Base-by-base conservation (phyloP, 2,113 vertebrate genomes). In the Circaetus cinerascens region DNA sequence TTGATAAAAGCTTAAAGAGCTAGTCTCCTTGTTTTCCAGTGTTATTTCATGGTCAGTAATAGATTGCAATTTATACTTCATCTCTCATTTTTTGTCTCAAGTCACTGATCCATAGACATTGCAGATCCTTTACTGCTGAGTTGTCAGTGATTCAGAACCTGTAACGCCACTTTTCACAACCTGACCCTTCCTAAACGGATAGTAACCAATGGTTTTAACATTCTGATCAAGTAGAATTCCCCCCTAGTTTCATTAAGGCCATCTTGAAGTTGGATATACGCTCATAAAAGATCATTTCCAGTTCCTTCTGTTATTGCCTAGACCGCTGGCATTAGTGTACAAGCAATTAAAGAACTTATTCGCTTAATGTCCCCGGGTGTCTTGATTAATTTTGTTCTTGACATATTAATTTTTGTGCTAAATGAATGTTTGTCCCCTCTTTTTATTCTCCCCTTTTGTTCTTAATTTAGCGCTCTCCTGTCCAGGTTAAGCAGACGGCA, bases 311-410 rank as follows among this genome's bases (percentile, higher is more conserved):
- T 74, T 83, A 86, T 83, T 94, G 68, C 53, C 48, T 72, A 85
- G 73, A 68, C 27, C 30, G 18, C 38, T 94, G 90, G 25, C 46
- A 88, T 41, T 63, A 76, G 45, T 56, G 75, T 92, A 92, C 76
- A 71, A 69, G 75, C 41, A 86, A 80, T 90, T 93, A 94, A 80
- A 62, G 32, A 92, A 90, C 90, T 92, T 93, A 66, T 93, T 88
- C 78, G 80, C 30, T 46, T 71, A 48, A 88, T 77, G 36, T 73
- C 84, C 29, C 43, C 1, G 1, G 22, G 29, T 88, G 41, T 76
- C 72, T 86, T 86, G 75, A 86, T 93, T 92, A 77, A 96, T 92
- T 94, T 92, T 84, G 9, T 59, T 93, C 59, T 80, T 92, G 88
- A 94, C 41, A 34, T 88, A 64, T 59, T 94, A 79, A 92, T 93